These are phyloP conservation scores for Gobionotothen gibberifrons DNA, from an alignment of 2,797 vertebrate genomes.

Conservation along the genomic window DNA sequence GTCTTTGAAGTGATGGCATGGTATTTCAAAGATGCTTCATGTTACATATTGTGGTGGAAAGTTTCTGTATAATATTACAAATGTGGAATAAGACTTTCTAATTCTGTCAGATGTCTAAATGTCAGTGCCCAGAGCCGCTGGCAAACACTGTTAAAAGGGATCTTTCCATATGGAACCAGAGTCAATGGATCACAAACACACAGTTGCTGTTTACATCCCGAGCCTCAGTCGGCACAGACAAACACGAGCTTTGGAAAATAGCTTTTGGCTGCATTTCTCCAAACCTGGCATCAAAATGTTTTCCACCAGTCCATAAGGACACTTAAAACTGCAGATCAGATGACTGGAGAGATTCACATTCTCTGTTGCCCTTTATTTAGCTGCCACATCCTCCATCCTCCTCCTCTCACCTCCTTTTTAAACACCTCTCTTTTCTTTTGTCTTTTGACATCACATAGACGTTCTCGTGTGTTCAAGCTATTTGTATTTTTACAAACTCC, in stretches of 20 bases:
- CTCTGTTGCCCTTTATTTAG: background rate
- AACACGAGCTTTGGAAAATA: background rate
- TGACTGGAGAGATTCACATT: background rate
- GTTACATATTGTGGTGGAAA: slow-evolving; percentile 27
- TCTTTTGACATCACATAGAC: background rate
- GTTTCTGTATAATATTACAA: slow-evolving; percentile 8
- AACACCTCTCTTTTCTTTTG: background rate
- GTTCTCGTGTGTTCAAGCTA: background rate
- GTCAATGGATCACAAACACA: slow-evolving; percentile 49
- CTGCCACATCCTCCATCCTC: background rate
- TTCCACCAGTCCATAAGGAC: background rate
- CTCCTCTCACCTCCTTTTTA: background rate
- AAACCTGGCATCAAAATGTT: slow-evolving; percentile 21
- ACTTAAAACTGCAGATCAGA: background rate
- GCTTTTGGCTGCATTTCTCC: slow-evolving; percentile 11
- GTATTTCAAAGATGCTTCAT: background rate
- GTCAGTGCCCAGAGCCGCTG: slow-evolving; percentile 8
- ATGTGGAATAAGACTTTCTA: slow-evolving; percentile 10
- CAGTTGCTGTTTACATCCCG: slow-evolving; percentile 53
- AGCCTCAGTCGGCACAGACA: slow-evolving; percentile 7
- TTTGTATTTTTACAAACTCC: background rate
- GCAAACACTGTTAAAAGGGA: slow-evolving; percentile 14
- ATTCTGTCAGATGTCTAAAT: slow-evolving; percentile 12
- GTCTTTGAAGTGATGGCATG: background rate
- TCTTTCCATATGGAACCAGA: slow-evolving; percentile 55